phyloP scores from a whole-genome alignment of 2,113 vertebrate species.

The Hylia prasina region DNA sequence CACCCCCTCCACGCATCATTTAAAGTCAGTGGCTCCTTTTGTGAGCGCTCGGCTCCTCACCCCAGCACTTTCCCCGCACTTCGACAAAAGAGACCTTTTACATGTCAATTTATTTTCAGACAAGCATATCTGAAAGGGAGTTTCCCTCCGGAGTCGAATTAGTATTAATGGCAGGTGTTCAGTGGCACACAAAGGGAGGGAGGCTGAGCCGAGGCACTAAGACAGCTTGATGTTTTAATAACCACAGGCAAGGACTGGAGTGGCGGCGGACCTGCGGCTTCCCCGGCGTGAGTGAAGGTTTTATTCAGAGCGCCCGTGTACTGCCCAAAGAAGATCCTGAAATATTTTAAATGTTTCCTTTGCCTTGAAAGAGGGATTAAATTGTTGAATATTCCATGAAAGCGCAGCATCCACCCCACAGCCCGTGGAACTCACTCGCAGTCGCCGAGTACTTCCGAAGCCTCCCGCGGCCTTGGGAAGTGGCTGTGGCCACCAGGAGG shows the following conservation, averaged over 20 bases:
- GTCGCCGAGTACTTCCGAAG: neutral
- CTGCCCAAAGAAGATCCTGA: constrained; percentile 7
- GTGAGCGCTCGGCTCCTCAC: neutral
- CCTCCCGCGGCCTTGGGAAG: neutral
- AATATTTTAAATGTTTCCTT: constrained; percentile 28
- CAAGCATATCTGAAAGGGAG: constrained; percentile 62
- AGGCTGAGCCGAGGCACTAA: neutral
- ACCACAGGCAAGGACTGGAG: constrained; percentile 24
- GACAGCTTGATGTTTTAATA: constrained; percentile 67
- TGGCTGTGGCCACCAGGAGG: neutral
- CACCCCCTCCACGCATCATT: neutral
- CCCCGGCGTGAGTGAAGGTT: constrained; percentile 40
- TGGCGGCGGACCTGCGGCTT: constrained; percentile 25
- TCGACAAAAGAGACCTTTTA: constrained; percentile 59
- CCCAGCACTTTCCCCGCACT: neutral
- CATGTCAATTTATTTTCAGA: constrained; percentile 65
- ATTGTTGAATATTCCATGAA: constrained; percentile 19
- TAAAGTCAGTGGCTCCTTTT: constrained; percentile 29
- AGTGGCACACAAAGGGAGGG: constrained; percentile 38
- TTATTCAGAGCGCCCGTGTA: constrained; percentile 37
- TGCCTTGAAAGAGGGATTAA: constrained; percentile 41
- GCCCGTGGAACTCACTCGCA: neutral
- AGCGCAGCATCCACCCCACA: neutral
- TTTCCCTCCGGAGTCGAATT: constrained; percentile 42
- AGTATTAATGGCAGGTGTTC: constrained; percentile 56